Percentiles rank a stretch among this genome's conserved stretches.
Conservation (phyloP, 2,797 vertebrate species). For the Phataginus tetradactyla region DNA sequence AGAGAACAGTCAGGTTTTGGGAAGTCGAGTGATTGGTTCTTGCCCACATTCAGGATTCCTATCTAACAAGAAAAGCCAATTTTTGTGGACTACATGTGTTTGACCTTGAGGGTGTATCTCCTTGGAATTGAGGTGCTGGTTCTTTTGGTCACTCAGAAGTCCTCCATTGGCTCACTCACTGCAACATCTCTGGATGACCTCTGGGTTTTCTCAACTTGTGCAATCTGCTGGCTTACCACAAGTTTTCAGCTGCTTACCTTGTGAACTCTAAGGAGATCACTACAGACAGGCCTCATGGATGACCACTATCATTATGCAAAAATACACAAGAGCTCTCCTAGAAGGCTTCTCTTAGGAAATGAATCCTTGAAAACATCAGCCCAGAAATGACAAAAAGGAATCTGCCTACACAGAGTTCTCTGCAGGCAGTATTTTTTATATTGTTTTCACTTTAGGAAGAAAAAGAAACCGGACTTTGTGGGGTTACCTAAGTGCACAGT, state of each 20-base stretch:
- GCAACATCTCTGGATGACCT: not conserved
- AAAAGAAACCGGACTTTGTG: not conserved
- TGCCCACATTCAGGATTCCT: not conserved
- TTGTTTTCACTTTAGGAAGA: conserved; percentile 27
- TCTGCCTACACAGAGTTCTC: conserved; percentile 39
- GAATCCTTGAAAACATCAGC: conserved; percentile 42
- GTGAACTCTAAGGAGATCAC: conserved; percentile 2
- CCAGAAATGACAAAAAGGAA: conserved; percentile 27
- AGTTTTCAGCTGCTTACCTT: not conserved
- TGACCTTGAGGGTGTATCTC: not conserved
- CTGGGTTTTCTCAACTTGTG: not conserved
- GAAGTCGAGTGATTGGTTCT: not conserved
- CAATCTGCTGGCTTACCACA: not conserved
- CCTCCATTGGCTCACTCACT: not conserved
- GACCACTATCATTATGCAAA: not conserved
- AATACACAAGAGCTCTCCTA: not conserved
- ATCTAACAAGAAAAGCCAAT: not conserved
- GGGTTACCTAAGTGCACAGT: conserved; percentile 49
- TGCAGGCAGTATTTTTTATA: conserved; percentile 55
- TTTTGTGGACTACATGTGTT: not conserved
- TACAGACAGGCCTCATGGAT: not conserved
- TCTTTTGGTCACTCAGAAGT: not conserved
- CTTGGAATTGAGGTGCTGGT: not conserved
- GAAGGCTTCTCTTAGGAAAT: conserved; percentile 47
- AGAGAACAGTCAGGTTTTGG: not conserved